Base-by-base conservation (phyloP, 2,113 vertebrate genomes). In the Oncorhynchus clarkii region DNA sequence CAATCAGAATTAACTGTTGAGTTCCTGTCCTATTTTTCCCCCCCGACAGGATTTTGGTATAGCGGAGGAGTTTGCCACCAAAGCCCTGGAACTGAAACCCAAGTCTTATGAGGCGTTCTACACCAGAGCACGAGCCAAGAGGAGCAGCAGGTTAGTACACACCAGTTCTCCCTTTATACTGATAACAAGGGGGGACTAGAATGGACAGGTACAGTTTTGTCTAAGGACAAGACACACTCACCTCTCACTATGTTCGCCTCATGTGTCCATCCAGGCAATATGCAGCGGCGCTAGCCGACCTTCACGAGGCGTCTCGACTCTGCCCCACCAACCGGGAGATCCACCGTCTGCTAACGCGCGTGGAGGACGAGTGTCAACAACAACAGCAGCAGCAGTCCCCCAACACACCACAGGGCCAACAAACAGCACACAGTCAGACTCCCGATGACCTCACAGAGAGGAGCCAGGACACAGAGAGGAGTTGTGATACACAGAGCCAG, bases 11-110 rank as follows among this genome's bases (percentile, higher is more conserved):
- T 5, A 16, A 54, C 4, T 18, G 51, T 54, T 54, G 51, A 14
- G 12, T 14, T 16, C 1, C 51, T 54, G 1, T 54, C 51, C 51
- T 48, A 26, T 24, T 0, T 14, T 45, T 84, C 6, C 27, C 27
- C 26, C 27, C 75, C 14, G 91, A 1, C 84, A 99, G 98, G 98
- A 99, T 84, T 99, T 99, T 73, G 98, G 98, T 75, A 94, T 99
- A 88, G 98, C 98, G 7, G 98, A 99, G 80, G 98, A 99, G 76
- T 98, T 99, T 89, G 98, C 98, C 78, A 96, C 95, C 70, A 99
- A 99, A 92, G 98, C 97, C 2, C 78, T 99, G 74, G 98, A 99
- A 71, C 90, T 99, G 81, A 99, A 99, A 85, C 97, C 98, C 20
- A 95, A 93, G 82, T 99, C 95, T 71, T 98, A 97, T 0, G 98